Evolutionary conservation across 2,888 invertebrate species (phyloP).

Genomic region (Orthosia gothica): DNA sequence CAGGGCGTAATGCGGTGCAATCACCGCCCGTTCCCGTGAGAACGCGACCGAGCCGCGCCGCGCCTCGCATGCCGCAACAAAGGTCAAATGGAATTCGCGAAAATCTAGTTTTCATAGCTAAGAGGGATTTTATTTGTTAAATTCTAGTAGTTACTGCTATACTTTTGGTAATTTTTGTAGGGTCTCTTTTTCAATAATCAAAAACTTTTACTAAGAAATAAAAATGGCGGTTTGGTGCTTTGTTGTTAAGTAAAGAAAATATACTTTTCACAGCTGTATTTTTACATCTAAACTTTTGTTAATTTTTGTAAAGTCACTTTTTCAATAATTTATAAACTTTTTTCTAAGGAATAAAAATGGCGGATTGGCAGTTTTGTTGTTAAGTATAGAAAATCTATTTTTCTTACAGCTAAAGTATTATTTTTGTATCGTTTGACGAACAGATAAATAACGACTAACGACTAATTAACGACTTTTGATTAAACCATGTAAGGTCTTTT

Average conservation of each 20-base stretch:
- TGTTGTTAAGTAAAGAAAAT: too few species aligned
- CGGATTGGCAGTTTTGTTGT: neutral
- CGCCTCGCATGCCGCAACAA: constrained; percentile 77
- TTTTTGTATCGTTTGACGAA: too few species aligned
- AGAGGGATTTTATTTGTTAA: neutral
- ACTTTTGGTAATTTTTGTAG: neutral
- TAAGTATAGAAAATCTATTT: too few species aligned
- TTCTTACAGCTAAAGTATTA: too few species aligned
- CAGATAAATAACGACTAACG: too few species aligned
- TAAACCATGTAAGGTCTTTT: too few species aligned
- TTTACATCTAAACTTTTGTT: neutral
- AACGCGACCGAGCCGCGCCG: constrained; percentile 80
- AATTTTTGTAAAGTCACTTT: too few species aligned
- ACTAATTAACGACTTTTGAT: too few species aligned
- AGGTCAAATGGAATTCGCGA: constrained; percentile 78
- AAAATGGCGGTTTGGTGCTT: neutral
- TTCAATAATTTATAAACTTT: neutral
- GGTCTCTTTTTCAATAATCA: neutral
- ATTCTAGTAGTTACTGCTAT: too few species aligned
- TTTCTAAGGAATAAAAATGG: neutral
- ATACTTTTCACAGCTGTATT: too few species aligned
- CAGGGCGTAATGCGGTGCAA: constrained; percentile 87
- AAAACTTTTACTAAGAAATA: neutral
- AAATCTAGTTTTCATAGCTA: constrained; percentile 52
- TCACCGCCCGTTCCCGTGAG: constrained; percentile 90